Evolutionary conservation across 2,113 vertebrate species (phyloP).

Genomic region (Suricata suricatta): DNA sequence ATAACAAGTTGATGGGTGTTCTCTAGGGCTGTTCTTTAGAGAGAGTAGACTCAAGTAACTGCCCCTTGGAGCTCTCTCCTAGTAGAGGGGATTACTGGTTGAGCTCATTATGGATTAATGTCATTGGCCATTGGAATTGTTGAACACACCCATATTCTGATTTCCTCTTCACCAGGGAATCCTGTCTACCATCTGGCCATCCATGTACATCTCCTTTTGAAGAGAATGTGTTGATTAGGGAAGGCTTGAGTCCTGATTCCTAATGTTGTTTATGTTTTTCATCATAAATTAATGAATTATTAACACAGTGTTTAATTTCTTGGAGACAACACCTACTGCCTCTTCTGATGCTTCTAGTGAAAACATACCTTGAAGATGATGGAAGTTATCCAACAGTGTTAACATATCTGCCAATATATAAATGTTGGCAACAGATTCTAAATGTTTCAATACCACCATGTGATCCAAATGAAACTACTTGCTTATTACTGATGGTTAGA

Average conservation of each 20-base stretch:
- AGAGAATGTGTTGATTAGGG: neutral
- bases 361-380: neutral
- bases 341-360: constrained; percentile 6
- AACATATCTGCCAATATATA: neutral
- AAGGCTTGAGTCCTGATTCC: neutral
- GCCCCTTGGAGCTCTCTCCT: neutral
- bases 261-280: neutral
- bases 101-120: neutral
- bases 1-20: neutral
- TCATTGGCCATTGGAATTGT: neutral
- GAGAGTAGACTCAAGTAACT: neutral
- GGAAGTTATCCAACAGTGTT: neutral
- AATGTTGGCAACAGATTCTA: neutral
- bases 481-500: neutral
- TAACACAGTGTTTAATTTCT: neutral
- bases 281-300: neutral
- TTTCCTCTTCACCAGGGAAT: neutral
- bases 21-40: neutral
- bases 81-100: neutral
- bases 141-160: neutral
- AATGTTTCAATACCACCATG: neutral
- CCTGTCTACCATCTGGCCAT: neutral
- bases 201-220: neutral
- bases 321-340: neutral
- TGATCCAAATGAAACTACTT: neutral